phyloP scores from a whole-genome alignment of 1,140 invertebrate genomes.

The Nilaparvata lugens region DNA sequence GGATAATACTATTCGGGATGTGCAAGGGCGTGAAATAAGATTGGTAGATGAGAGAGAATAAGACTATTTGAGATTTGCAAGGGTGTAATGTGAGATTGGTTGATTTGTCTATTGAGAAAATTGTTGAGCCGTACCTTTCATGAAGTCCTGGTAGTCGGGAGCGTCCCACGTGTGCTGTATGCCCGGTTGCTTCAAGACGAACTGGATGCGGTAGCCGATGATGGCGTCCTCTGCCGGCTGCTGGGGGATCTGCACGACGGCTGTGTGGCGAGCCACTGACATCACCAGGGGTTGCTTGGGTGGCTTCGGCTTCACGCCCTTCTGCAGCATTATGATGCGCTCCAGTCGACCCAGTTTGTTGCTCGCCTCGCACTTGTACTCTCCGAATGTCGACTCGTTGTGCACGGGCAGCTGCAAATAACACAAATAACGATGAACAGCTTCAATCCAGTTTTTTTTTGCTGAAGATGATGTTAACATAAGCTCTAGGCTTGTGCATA shows the following conservation, averaged over 20 bases:
- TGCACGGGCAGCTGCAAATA: conserved; percentile 36
- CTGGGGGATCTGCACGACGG: conserved; percentile 8
- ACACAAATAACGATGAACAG: too few species aligned
- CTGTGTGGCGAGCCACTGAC: background rate
- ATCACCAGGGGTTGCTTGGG: conserved; percentile 26
- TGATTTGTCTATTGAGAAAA: too few species aligned
- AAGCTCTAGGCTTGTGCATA: too few species aligned
- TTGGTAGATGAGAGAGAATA: too few species aligned
- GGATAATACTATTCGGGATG: too few species aligned
- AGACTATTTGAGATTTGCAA: too few species aligned
- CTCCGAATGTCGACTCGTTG: conserved; percentile 39
- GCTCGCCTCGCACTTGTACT: conserved; percentile 42
- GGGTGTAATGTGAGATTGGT: too few species aligned
- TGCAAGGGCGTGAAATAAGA: too few species aligned
- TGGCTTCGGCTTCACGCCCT: conserved; percentile 40
- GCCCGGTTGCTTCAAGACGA: conserved; percentile 6
- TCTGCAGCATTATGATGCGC: conserved; percentile 37
- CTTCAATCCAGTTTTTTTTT: too few species aligned
- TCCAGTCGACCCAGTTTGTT: conserved; percentile 43
- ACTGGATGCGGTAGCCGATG: conserved; percentile 20
- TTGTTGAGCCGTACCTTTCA: conserved; percentile 17
- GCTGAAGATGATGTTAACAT: too few species aligned
- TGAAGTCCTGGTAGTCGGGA: conserved; percentile 14
- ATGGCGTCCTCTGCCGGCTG: conserved; percentile 3
- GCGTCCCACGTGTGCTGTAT: conserved; percentile 7